These are phyloP conservation scores for Serinus canaria DNA, from an alignment of 2,113 vertebrate genomes.

Conservation along the genomic window DNA sequence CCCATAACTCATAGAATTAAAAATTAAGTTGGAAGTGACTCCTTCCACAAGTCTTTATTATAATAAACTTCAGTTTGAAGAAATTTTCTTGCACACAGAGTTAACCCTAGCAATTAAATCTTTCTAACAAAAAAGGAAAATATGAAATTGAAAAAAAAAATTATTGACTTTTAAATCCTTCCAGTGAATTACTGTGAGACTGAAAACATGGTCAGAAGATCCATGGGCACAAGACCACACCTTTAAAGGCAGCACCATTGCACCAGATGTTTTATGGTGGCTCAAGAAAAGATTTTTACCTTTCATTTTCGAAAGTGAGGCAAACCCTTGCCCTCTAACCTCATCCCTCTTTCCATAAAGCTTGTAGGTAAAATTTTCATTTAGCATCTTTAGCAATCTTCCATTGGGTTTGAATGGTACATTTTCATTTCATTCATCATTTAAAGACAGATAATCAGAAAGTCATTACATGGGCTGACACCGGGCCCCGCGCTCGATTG, in stretches of 20 bases:
- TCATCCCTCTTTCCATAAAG: slow-evolving; percentile 16
- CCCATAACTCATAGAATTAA: background rate
- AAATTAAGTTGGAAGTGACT: background rate
- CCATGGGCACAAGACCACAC: background rate
- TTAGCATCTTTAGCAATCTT: slow-evolving; percentile 73
- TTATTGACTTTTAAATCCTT: background rate
- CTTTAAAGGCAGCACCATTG: background rate
- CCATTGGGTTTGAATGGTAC: slow-evolving; percentile 77
- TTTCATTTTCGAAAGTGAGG: background rate
- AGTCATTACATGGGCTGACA: slow-evolving; percentile 94
- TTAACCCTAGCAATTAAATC: background rate
- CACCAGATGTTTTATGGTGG: background rate
- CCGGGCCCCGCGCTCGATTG: slow-evolving; percentile 80
- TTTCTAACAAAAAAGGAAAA: background rate
- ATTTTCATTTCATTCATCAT: slow-evolving; percentile 98
- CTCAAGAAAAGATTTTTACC: slow-evolving; percentile 2
- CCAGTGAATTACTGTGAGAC: background rate
- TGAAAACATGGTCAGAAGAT: background rate
- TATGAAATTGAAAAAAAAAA: background rate
- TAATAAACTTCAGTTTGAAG: background rate
- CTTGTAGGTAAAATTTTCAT: slow-evolving; percentile 47
- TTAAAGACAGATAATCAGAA: slow-evolving; percentile 99
- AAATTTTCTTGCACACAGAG: background rate
- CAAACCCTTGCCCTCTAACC: background rate
- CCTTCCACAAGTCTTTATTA: background rate